Evolutionary conservation across 2,888 invertebrate genomes (phyloP).

Genomic region (Epinotia bilunana): DNA sequence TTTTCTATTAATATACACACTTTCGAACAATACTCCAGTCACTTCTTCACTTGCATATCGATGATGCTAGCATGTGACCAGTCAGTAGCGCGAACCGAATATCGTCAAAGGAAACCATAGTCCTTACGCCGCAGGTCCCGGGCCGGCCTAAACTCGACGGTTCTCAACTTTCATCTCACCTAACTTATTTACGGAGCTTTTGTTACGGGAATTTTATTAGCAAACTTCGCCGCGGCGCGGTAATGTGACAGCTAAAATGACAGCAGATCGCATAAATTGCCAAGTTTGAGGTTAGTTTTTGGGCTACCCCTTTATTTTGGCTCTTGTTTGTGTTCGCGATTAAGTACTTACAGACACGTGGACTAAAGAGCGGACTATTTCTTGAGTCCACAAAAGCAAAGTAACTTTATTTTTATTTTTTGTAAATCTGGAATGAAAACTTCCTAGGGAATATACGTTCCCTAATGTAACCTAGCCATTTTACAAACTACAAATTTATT

Average conservation of each 20-base stretch:
- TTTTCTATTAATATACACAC: too few relatives aligned
- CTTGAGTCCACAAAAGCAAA: neutral
- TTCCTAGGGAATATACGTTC: too few relatives aligned
- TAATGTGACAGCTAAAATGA: slow-evolving; percentile 43
- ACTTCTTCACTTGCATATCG: too few relatives aligned
- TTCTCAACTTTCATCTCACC: slow-evolving; percentile 63
- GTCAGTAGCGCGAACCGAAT: neutral
- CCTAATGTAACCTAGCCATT: too few relatives aligned
- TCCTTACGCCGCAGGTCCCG: neutral
- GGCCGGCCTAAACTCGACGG: slow-evolving; percentile 43
- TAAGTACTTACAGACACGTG: neutral
- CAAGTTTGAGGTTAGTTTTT: slow-evolving; percentile 35
- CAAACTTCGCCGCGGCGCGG: slow-evolving; percentile 34
- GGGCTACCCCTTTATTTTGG: slow-evolving; percentile 36
- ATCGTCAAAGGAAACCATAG: neutral
- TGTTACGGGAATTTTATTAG: slow-evolving; percentile 45
- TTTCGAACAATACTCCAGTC: too few relatives aligned
- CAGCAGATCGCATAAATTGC: slow-evolving; percentile 41
- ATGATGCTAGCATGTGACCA: neutral
- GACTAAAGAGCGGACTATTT: neutral
- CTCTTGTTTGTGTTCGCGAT: neutral
- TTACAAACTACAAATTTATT: neutral
- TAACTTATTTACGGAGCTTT: slow-evolving; percentile 59
- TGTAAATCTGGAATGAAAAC: too few relatives aligned
- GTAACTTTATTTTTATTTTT: too few relatives aligned